Percentiles rank a stretch among this genome's conserved stretches.
phyloP scores from a whole-genome alignment of 2,888 invertebrate genomes.

The Caenorhabditis imperialis region DNA sequence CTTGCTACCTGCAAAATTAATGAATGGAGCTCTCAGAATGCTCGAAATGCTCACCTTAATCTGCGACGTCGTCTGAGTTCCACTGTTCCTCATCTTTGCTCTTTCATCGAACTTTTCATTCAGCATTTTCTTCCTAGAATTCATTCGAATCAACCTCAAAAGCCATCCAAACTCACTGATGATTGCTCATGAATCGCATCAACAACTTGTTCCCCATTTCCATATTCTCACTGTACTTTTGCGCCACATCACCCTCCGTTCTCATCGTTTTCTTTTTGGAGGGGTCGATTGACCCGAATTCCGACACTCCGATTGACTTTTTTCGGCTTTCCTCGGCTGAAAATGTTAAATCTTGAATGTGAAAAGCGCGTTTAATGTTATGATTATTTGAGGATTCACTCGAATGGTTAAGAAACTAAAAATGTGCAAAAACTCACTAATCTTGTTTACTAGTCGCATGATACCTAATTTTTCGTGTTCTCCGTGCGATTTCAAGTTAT shows the following conservation, averaged over 20 bases:
- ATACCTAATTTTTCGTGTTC: too few species aligned
- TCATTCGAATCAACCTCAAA: not conserved
- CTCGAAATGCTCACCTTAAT: constrained; percentile 61
- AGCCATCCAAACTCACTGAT: constrained; percentile 63
- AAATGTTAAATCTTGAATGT: too few species aligned
- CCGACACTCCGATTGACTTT: constrained; percentile 47
- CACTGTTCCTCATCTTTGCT: constrained; percentile 69
- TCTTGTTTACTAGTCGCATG: too few species aligned
- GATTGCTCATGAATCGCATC: constrained; percentile 73
- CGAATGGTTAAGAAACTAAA: too few species aligned
- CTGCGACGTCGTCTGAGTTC: constrained; percentile 66
- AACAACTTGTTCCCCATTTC: constrained; percentile 66
- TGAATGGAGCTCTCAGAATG: not conserved
- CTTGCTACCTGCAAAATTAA: constrained; percentile 54
- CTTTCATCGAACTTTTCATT: constrained; percentile 72
- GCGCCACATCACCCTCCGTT: constrained; percentile 52
- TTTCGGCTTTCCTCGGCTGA: constrained; percentile 46
- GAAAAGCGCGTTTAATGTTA: too few species aligned
- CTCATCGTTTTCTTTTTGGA: constrained; percentile 42
- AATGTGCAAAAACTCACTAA: too few species aligned
- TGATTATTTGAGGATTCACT: too few species aligned
- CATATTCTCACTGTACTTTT: constrained; percentile 61
- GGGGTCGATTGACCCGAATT: constrained; percentile 32
- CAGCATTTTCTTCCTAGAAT: constrained; percentile 65
- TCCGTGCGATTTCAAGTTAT: too few species aligned